phyloP scores from a whole-genome alignment of 2,888 invertebrate species.

The Epicampocera succincta region DNA sequence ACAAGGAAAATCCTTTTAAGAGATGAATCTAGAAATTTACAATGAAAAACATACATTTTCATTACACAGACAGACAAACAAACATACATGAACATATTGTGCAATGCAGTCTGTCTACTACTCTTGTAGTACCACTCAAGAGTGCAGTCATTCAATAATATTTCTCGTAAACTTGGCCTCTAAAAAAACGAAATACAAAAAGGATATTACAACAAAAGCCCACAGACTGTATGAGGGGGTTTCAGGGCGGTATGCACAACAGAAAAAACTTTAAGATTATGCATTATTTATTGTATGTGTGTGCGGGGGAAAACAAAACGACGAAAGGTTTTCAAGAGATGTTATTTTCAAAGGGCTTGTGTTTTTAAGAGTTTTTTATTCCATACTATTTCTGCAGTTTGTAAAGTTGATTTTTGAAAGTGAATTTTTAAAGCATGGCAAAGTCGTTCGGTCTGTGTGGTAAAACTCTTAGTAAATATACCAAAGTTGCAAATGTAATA shows the following conservation, averaged over 20 bases:
- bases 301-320: neutral
- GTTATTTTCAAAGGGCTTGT: slow-evolving; percentile 21
- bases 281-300: slow-evolving; percentile 29
- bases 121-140: slow-evolving; percentile 44
- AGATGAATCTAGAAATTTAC: slow-evolving; percentile 16
- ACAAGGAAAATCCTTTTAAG: slow-evolving; percentile 36
- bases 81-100: neutral
- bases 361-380: neutral
- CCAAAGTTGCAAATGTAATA: too few relatives aligned
- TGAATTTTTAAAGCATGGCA: too few relatives aligned
- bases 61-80: neutral
- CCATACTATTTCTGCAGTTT: too few relatives aligned
- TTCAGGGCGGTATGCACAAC: slow-evolving; percentile 37
- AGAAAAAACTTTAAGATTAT: slow-evolving; percentile 16
- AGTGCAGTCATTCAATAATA: slow-evolving; percentile 66
- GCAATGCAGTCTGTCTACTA: slow-evolving; percentile 38
- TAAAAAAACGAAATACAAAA: slow-evolving; percentile 71
- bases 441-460: too few relatives aligned
- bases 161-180: slow-evolving; percentile 76
- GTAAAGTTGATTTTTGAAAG: too few relatives aligned
- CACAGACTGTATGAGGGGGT: slow-evolving; percentile 26
- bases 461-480: too few relatives aligned
- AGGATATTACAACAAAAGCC: slow-evolving; percentile 61
- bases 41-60: slow-evolving; percentile 2
- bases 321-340: slow-evolving; percentile 15